Conservation (phyloP, 2,888 invertebrate genomes). For the Ctenicera cuprea region DNA sequence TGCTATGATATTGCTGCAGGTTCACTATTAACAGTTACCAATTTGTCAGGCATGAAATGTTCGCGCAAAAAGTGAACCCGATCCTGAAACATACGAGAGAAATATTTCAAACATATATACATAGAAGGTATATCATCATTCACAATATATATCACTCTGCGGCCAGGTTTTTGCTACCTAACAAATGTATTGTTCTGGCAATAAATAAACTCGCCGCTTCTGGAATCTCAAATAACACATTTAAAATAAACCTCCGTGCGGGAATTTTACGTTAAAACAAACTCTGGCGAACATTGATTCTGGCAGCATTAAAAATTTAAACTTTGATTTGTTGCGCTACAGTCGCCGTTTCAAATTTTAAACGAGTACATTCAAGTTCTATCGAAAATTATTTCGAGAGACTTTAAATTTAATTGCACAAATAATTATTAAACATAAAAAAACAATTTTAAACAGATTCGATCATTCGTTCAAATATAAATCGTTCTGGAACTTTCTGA, state of each 20-base stretch:
- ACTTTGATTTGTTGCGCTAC: constrained; percentile 1
- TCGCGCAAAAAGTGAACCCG: constrained; percentile 5
- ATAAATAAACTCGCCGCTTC: constrained; percentile 20
- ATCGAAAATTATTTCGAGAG: no score
- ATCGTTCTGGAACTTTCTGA: no score
- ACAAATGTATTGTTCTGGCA: constrained; percentile 24
- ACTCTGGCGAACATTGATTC: neutral
- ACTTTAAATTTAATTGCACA: no score
- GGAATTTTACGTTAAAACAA: constrained; percentile 8
- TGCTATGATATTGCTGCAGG: no score
- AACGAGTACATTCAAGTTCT: no score
- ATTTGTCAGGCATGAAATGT: constrained; percentile 11
- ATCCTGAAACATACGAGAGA: neutral
- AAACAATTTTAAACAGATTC: no score
- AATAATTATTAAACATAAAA: no score
- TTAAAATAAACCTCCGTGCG: constrained; percentile 8
- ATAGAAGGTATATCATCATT: constrained; percentile 22
- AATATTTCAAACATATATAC: constrained; percentile 12
- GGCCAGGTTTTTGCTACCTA: constrained; percentile 21
- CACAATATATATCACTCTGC: constrained; percentile 26
- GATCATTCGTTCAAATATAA: no score
- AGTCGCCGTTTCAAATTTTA: no score
- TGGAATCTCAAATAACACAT: constrained; percentile 14
- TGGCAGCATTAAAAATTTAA: constrained; percentile 8
- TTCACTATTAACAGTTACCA: neutral